Percentiles rank a stretch among this genome's conserved stretches.
These are phyloP conservation scores for Marcusenius ussheri DNA, from an alignment of 2,113 vertebrate species.

Conservation along the genomic window DNA sequence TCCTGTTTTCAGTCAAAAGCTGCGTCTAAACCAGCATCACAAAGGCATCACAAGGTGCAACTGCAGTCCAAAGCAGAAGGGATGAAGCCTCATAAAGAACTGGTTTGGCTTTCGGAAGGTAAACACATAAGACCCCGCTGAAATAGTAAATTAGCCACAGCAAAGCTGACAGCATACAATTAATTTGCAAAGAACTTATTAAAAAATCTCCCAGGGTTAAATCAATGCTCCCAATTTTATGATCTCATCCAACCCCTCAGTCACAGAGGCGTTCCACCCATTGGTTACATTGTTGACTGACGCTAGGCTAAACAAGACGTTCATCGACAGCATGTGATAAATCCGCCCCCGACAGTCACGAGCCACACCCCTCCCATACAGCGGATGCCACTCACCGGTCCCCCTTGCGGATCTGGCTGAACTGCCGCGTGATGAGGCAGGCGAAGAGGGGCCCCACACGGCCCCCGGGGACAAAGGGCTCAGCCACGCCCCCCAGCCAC, in stretches of 20 bases:
- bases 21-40: not conserved
- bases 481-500: conserved; percentile 56
- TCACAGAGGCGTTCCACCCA: not conserved
- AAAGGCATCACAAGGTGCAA: not conserved
- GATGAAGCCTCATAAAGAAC: not conserved
- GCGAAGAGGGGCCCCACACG: conserved; percentile 55
- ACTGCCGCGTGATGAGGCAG: conserved; percentile 35
- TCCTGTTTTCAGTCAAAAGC: not conserved
- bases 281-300: not conserved
- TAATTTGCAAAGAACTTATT: not conserved
- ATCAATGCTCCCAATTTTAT: not conserved
- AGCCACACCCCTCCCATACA: not conserved
- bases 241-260: not conserved
- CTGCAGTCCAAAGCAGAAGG: not conserved
- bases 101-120: not conserved
- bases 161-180: not conserved
- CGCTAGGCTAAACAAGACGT: not conserved
- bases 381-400: conserved; percentile 38
- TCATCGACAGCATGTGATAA: not conserved
- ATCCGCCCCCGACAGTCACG: not conserved
- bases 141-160: not conserved
- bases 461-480: conserved; percentile 54
- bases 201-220: not conserved
- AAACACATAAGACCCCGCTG: not conserved
- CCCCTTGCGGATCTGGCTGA: conserved; percentile 44